A percentile compares a stretch with the other conserved stretches of the same genome.
Evolutionary conservation across 2,113 vertebrate species (phyloP).

Genomic region (Amphilophus citrinellus): DNA sequence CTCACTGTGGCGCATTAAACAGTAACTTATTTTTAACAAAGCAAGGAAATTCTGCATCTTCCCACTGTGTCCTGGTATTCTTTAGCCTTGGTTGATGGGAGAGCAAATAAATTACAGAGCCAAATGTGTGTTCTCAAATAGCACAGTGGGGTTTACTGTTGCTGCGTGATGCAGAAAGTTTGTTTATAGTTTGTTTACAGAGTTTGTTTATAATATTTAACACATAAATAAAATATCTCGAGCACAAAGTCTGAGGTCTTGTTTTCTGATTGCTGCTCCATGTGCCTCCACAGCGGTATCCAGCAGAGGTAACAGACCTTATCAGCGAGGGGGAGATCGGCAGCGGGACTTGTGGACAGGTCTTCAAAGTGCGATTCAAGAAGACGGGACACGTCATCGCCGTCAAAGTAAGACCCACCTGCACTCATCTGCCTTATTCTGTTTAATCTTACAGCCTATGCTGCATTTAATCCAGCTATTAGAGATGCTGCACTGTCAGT

Average conservation of each 20-base stretch:
- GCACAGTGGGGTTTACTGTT: background rate
- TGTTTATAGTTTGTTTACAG: background rate
- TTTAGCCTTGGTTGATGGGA: background rate
- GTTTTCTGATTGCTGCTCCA: background rate
- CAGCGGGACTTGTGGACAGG: conserved; percentile 96
- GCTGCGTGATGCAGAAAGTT: background rate
- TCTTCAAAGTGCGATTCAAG: conserved; percentile 94
- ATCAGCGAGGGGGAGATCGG: conserved; percentile 94
- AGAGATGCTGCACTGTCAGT: no score
- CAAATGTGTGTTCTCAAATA: conserved; percentile 17
- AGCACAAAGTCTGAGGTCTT: background rate
- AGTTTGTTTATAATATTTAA: background rate
- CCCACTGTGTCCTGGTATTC: conserved; percentile 20
- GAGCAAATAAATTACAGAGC: conserved; percentile 27
- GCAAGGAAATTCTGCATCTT: background rate
- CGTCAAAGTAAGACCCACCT: conserved; percentile 86
- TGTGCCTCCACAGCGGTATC: conserved; percentile 84
- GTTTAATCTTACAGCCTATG: background rate
- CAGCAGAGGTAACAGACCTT: conserved; percentile 92
- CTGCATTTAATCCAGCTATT: background rate
- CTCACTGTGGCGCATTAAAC: conserved; percentile 2
- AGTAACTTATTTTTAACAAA: conserved; percentile 14
- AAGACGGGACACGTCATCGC: conserved; percentile 91
- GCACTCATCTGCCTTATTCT: background rate
- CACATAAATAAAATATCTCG: background rate